Base-by-base conservation (phyloP, 2,113 vertebrate species). In the Alaudala cheleensis region DNA sequence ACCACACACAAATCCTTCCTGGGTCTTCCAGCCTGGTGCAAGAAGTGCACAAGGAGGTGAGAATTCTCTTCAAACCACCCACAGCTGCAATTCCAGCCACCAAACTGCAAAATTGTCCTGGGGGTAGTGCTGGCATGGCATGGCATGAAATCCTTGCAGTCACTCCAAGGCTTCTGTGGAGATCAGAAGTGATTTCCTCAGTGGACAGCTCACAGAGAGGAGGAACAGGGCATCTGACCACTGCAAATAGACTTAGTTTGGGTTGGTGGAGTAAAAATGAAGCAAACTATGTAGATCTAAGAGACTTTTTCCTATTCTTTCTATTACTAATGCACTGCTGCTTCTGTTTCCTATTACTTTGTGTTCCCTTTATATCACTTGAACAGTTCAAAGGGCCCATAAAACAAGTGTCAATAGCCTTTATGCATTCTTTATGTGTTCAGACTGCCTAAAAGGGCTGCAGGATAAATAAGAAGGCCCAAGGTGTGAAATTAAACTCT, bases 401-500 rank as follows among this genome's bases (percentile, higher is more conserved):
- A 78, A 93, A 88, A 29, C 0, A 5, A 73, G 45, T 42, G 51
- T 61, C 72, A 83, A 77, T 92, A 83, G 80, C 9, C 4, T 86
- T 91, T 62, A 81, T 47, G 44, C 33, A 39, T 86, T 72, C 54
- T 89, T 81, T 70, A 84, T 50, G 22, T 67, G 18, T 58, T 91
- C 78, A 71, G 47, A 81, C 69, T 40, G 10, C 29, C 18, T 74
- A 66, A 83, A 83, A 83, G 28, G 33, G 6, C 50, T 72, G 39
- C 31, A 24, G 12, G 42, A 71, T 45, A 72, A 93, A 88, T 82
- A 80, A 95, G 66, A 67, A 86, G 14, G 80, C n/a, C 23, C 44
- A 78, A 92, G 71, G 64, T 67, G 22, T 81, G 80, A 93, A 88
- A 94, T 93, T 62, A 74, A 92, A 81, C 9, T 34, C 42, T 51